Conservation (phyloP, 2,113 vertebrate species). For the Zapus hudsonius region DNA sequence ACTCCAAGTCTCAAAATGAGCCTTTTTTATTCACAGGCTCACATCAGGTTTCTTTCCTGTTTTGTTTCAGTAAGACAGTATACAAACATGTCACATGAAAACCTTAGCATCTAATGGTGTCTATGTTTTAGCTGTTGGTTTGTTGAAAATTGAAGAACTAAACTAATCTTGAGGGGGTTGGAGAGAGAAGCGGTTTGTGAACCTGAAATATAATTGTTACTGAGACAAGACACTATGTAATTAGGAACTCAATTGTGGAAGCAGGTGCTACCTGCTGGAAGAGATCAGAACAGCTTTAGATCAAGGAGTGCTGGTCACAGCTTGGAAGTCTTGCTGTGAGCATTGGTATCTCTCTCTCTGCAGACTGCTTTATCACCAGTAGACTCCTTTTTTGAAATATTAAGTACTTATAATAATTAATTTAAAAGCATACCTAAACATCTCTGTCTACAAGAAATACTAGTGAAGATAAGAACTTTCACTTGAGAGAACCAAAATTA, state of each 20-base stretch:
- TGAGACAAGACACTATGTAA: background rate
- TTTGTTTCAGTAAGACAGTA: background rate
- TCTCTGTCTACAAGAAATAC: constrained; percentile 12
- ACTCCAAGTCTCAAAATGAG: background rate
- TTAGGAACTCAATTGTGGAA: background rate
- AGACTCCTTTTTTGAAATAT: background rate
- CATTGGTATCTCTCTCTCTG: background rate
- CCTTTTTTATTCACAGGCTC: background rate
- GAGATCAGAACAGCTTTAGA: background rate
- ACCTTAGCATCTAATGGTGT: background rate
- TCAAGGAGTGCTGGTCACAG: background rate
- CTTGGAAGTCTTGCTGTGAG: background rate
- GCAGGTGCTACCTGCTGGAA: background rate
- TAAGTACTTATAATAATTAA: constrained; percentile 34
- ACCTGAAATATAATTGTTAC: background rate
- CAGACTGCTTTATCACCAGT: background rate
- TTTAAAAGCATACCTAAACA: constrained; percentile 11
- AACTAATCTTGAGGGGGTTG: background rate
- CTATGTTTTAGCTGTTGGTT: background rate
- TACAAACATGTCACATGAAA: background rate
- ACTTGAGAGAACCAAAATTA: background rate
- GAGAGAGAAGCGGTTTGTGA: background rate
- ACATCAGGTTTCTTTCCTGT: background rate
- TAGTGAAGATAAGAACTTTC: background rate
- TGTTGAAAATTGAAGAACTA: background rate